Percentiles rank a stretch among this genome's conserved stretches.
These are phyloP conservation scores for Abrostola triplasia DNA, from an alignment of 2,888 invertebrate species.

Conservation along the genomic window DNA sequence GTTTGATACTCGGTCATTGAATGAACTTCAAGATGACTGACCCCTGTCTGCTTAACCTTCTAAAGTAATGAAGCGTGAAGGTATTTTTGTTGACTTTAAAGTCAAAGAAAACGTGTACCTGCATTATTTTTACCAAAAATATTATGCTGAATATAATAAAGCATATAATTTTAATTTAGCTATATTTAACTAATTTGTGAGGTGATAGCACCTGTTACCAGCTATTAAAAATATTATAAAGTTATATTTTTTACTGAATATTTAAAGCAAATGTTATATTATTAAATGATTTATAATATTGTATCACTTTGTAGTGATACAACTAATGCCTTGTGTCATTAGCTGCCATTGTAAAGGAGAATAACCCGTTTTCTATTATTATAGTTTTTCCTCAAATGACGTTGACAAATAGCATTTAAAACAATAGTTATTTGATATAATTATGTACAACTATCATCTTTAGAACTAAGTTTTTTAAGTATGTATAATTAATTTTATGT, in stretches of 20 bases:
- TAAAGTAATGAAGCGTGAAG: conserved; percentile 1
- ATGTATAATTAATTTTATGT: too few relatives aligned
- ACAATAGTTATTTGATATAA: conserved; percentile 1
- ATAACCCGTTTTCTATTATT: conserved; percentile 16
- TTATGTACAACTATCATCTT: conserved; percentile 16
- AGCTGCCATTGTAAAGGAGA: conserved; percentile 12
- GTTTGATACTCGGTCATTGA: conserved; percentile 17
- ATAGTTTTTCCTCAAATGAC: conserved; percentile 27
- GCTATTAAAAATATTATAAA: conserved; percentile 27
- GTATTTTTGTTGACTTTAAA: background rate
- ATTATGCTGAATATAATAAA: conserved; percentile 24
- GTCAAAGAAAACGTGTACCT: conserved; percentile 6
- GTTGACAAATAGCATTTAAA: conserved; percentile 12
- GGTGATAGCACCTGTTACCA: conserved; percentile 21
- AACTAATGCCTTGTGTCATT: conserved; percentile 11
- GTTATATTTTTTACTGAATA: conserved; percentile 36
- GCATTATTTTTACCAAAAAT: conserved; percentile 35
- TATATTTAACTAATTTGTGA: conserved; percentile 7
- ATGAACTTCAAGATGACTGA: conserved; percentile 42
- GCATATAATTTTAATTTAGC: conserved; percentile 29
- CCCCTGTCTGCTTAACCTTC: conserved; percentile 19
- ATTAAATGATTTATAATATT: conserved; percentile 14
- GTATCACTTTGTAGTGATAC: conserved; percentile 11
- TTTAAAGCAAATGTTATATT: conserved; percentile 30
- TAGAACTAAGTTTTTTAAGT: conserved; percentile 1